These are phyloP conservation scores for Nymphalis polychloros DNA, from an alignment of 2,888 invertebrate genomes.

Conservation along the genomic window DNA sequence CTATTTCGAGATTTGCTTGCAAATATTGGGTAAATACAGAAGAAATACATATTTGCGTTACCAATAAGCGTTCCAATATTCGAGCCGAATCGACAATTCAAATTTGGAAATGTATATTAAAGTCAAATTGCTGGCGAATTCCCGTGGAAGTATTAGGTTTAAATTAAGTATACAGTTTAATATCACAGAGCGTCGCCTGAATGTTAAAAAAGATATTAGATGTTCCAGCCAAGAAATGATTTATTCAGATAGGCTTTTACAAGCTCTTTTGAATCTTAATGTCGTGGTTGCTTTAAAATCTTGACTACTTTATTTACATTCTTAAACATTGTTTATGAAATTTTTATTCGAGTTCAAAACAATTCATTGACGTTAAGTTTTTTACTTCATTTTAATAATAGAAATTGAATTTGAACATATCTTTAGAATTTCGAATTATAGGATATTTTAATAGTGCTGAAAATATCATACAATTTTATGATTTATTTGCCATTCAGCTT, in stretches of 20 bases:
- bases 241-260: constrained; percentile 5
- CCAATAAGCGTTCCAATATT: not conserved
- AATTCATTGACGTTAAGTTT: too few species aligned
- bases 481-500: too few species aligned
- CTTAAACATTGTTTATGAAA: not conserved
- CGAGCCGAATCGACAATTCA: not conserved
- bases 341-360: too few species aligned
- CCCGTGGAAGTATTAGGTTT: not conserved
- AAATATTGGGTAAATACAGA: not conserved
- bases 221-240: not conserved
- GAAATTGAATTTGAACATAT: too few species aligned
- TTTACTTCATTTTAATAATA: too few species aligned
- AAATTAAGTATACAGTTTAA: not conserved
- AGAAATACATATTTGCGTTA: not conserved
- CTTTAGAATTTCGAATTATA: too few species aligned
- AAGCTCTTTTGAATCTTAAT: not conserved
- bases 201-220: not conserved
- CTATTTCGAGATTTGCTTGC: not conserved
- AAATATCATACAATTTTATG: too few species aligned
- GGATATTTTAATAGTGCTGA: too few species aligned
- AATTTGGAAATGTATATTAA: not conserved
- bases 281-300: not conserved
- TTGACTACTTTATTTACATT: not conserved
- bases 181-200: too few species aligned
- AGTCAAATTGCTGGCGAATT: not conserved